Evolutionary conservation across 2,797 vertebrate species (phyloP), one percentile per base, ranked within the genome.

Genomic region (Danio kyathit): DNA sequence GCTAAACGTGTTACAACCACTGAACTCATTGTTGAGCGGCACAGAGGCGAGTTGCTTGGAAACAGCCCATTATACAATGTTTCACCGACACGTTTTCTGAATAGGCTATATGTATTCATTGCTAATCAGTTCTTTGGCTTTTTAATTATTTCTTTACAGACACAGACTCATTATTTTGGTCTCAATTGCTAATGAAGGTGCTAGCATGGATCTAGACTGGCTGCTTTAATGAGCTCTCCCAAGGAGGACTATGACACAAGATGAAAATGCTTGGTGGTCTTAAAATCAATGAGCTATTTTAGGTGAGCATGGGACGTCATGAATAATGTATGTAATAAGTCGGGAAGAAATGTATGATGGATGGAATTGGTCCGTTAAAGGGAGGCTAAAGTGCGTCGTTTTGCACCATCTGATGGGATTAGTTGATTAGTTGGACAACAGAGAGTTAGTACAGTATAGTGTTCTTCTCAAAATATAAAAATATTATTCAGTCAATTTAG

Each of bases 41-140:
- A 60, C 46, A 64, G 12, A 10, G 0, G 21, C 43, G 52, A 61
- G 85, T 84, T 86, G 85, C 83, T 60, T 78, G 69, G 85, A 86
- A 82, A 86, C 83, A 77, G 73, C 56, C 76, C 80, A 44, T 78
- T 77, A 80, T 63, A 61, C 63, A 79, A 63, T 56, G 74, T 75
- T 65, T 72, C 57, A 72, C 66, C 63, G 71, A 56, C 60, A 76
- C 14, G 43, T 69, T 80, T 82, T 54, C n/a, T 70, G 44, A 61
- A 60, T 52, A 51, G 52, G 46, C 38, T 76, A 61, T 80, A 73
- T 80, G 71, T 82, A 79, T 74, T 81, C 72, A 66, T 72, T 56
- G 80, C 66, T 76, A 61, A 74, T 75, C 52, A 56, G 57, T 63
- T 72, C 67, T 52, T 63, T 54, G 40, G 67, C 44, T 81, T 75